These are phyloP conservation scores for Melipona beecheii DNA, from an alignment of 2,888 invertebrate genomes.

Conservation along the genomic window DNA sequence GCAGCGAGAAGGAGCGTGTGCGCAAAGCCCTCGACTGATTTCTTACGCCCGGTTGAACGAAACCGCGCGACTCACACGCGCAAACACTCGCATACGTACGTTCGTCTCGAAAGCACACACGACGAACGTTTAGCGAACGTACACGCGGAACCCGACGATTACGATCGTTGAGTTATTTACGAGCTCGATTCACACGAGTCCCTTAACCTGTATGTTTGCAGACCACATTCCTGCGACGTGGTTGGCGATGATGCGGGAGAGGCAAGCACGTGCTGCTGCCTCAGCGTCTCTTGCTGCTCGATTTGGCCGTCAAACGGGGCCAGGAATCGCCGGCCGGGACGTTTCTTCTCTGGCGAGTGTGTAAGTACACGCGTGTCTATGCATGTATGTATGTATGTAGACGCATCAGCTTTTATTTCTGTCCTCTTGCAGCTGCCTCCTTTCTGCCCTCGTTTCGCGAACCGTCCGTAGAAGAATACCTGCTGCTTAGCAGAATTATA, in stretches of 20 bases:
- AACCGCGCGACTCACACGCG: neutral
- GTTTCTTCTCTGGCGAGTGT: conserved; percentile 35
- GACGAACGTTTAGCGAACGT: conserved; percentile 50
- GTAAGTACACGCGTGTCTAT: conserved; percentile 20
- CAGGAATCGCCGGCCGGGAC: conserved; percentile 6
- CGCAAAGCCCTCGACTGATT: conserved; percentile 17
- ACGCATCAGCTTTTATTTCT: neutral
- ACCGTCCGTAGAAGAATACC: too few relatives aligned
- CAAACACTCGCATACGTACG: neutral
- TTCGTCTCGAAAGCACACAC: conserved; percentile 16
- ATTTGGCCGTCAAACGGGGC: conserved; percentile 57
- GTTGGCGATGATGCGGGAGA: conserved; percentile 55
- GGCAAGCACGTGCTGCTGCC: conserved; percentile 57
- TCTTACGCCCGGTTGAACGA: conserved; percentile 17
- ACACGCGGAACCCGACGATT: conserved; percentile 58
- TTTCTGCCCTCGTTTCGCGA: neutral
- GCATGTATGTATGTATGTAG: conserved; percentile 30
- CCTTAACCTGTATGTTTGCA: conserved; percentile 64
- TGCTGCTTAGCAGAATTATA: too few relatives aligned
- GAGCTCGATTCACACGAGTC: conserved; percentile 57
- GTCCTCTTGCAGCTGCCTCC: conserved; percentile 18
- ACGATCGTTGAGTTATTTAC: conserved; percentile 69
- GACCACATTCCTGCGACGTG: conserved; percentile 62
- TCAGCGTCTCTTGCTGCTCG: conserved; percentile 54
- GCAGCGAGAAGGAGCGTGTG: neutral